These are phyloP conservation scores for Meteorus colon DNA, from an alignment of 2,888 invertebrate species.

Conservation along the genomic window DNA sequence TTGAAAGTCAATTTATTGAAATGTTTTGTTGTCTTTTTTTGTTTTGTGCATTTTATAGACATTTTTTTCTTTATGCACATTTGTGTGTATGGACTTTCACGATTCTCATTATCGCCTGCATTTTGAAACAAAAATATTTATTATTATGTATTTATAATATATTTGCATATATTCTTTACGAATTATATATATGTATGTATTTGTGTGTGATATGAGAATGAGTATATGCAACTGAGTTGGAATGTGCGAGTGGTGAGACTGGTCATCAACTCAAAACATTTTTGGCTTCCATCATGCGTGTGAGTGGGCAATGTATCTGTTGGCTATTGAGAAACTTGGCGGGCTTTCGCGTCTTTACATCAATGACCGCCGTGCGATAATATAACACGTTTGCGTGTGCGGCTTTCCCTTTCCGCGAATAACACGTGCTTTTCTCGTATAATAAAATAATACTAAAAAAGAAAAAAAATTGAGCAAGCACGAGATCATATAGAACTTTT, in stretches of 20 bases:
- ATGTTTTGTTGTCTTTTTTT: background rate
- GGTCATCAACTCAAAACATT: conserved; percentile 38
- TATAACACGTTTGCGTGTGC: conserved; percentile 23
- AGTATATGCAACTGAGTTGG: background rate
- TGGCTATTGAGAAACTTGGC: conserved; percentile 31
- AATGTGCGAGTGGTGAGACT: background rate
- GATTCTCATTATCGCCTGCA: background rate
- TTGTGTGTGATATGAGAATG: background rate
- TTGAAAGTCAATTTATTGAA: conserved; percentile 1
- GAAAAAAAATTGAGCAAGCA: background rate
- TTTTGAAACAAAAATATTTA: conserved; percentile 14
- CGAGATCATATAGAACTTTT: background rate
- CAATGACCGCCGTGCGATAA: conserved; percentile 30
- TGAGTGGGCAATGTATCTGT: background rate
- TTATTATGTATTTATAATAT: conserved; percentile 4
- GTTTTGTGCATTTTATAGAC: background rate
- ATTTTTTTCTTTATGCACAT: background rate
- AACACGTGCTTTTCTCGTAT: conserved; percentile 31
- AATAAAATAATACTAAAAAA: conserved; percentile 1
- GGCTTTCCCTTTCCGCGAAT: conserved; percentile 33
- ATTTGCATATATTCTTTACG: background rate
- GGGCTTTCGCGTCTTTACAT: conserved; percentile 23
- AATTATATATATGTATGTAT: background rate
- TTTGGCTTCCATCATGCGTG: conserved; percentile 26
- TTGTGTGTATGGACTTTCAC: background rate